A percentile compares a stretch with the other conserved stretches of the same genome.
Conservation (phyloP, 2,888 invertebrate species). For the Troides helena region DNA sequence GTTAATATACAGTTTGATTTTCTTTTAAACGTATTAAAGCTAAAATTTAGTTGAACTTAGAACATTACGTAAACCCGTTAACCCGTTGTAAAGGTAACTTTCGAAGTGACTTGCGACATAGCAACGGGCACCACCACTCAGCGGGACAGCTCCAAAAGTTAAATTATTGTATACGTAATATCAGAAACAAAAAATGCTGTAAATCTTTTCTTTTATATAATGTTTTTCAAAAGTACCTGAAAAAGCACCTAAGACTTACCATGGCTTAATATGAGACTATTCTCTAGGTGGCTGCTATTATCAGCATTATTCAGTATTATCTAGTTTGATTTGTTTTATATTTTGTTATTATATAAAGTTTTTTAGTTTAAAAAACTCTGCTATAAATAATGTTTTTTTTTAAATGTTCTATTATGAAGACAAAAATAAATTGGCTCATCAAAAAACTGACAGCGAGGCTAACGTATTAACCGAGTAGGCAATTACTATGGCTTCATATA, state of each 20-base stretch:
- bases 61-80: slow-evolving; percentile 3
- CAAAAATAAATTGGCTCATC: neutral
- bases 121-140: slow-evolving; percentile 12
- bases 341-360: no score
- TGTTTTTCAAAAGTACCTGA: no score
- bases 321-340: no score
- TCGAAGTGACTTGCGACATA: slow-evolving; percentile 4
- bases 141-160: slow-evolving; percentile 19
- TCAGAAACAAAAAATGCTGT: no score
- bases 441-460: neutral
- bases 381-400: no score
- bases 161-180: slow-evolving; percentile 3
- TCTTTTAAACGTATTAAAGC: neutral
- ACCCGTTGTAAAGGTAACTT: slow-evolving; percentile 10
- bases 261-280: no score
- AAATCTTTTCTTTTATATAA: no score
- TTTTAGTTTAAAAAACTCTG: no score
- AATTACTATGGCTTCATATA: neutral
- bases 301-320: no score
- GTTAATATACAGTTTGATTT: no score
- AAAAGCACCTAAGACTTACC: no score
- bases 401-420: neutral
- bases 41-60: neutral
- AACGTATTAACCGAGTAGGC: neutral
- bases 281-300: no score